Base-by-base conservation (phyloP, 1,140 invertebrate species). In the Drosophila sturtevanti region DNA sequence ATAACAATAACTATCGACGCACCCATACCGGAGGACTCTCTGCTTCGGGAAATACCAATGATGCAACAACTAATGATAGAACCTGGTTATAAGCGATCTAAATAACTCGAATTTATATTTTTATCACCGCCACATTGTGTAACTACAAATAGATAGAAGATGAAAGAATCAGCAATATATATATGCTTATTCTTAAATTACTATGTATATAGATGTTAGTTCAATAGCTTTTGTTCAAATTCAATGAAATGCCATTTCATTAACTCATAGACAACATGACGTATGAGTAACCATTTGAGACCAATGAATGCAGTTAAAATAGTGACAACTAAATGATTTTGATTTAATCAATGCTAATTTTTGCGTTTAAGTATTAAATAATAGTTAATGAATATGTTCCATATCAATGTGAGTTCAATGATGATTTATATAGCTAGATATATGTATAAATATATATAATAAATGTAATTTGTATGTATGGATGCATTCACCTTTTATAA, bases 11-110 rank as follows among this genome's bases (percentile, higher is more conserved):
- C 70, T 75, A 77, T 65, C 52, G 81, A 18, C 71, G 75, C 22
- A 79, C 77, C 48, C 86, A 80, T 63, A 77, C 48, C 48, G 62
- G 44, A 21, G 24, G 14, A 4, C 38, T 35, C 27, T n/a, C 65
- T 7, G 64, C 34, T 1, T 27, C 58, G 7, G 44, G 31, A 4
- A 24, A 51, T 34, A 44, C 69, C 6, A 37, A 67, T 51, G 44
- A 68, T 6, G 24, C 69, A 58, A 34, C 62, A 22, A 58, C 69
- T 16, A 81, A 89, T 67, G 89, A 91, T 62, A 90, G 79, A 66
- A 91, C 85, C 70, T 91, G 89, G 89, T 79, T 91, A 51, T 91
- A 91, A 77, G 63, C 69, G 37, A 16, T 71, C 44, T 16, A 18
- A 44, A 70, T 38, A 52, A 79, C 82, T 87, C 84, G 82, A 87